These are phyloP conservation scores for Amphiprion percula DNA, from an alignment of 2,113 vertebrate genomes.

Conservation along the genomic window DNA sequence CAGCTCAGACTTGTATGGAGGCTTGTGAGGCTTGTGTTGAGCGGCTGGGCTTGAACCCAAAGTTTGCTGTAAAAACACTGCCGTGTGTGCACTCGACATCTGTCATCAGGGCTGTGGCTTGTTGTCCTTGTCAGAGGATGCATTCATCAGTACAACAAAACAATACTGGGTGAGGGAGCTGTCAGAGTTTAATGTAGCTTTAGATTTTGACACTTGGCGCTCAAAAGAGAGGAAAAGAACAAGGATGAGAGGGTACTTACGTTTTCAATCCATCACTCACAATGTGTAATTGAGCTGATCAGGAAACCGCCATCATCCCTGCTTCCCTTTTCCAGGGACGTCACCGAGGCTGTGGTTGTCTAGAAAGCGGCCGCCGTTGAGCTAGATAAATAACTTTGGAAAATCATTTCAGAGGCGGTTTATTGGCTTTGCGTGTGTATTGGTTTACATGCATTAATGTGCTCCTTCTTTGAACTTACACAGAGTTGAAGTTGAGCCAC, in stretches of 20 bases:
- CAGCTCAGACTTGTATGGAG: constrained; percentile 36
- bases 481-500: background rate
- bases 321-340: background rate
- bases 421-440: background rate
- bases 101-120: constrained; percentile 52
- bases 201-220: constrained; percentile 1
- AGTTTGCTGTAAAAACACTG: constrained; percentile 70
- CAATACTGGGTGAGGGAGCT: constrained; percentile 33
- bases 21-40: constrained; percentile 8
- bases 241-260: background rate
- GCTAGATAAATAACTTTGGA: background rate
- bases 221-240: background rate
- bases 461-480: background rate
- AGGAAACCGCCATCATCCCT: background rate
- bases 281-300: background rate
- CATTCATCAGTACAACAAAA: constrained; percentile 28
- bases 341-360: background rate
- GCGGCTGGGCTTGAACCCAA: constrained; percentile 25
- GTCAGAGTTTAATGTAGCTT: constrained; percentile 13
- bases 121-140: constrained; percentile 62
- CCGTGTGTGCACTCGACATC: constrained; percentile 24
- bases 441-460: constrained; percentile 26
- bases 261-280: background rate
- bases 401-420: background rate
- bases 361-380: background rate